phyloP scores from a whole-genome alignment of 2,797 vertebrate genomes.

The Muraenolepis orangiensis region DNA sequence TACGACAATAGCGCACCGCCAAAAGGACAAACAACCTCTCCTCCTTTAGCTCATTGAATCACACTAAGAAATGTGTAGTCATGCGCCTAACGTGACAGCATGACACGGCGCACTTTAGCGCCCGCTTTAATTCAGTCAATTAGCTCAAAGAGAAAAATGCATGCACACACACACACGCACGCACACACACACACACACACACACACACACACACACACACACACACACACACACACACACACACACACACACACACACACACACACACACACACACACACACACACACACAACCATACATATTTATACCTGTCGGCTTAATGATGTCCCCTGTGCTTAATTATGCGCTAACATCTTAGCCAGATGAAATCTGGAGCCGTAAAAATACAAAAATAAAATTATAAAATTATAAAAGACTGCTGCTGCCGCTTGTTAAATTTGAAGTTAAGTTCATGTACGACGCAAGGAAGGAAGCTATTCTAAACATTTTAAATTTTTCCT shows the following conservation, averaged over 20 bases:
- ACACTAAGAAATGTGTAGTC: conserved; percentile 5
- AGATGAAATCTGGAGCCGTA: conserved; percentile 48
- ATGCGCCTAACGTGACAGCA: conserved; percentile 42
- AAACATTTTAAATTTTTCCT: not conserved
- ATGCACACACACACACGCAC: no score
- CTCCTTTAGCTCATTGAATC: not conserved
- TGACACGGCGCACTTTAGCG: not conserved
- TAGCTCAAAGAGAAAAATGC: conserved; percentile 58
- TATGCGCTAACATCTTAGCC: conserved; percentile 58
- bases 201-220: no score
- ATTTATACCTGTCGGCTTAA: conserved; percentile 70
- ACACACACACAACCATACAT: conserved; percentile 8
- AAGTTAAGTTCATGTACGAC: conserved; percentile 59
- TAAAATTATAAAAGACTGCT: not conserved
- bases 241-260: no score
- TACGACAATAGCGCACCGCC: conserved; percentile 27
- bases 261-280: not conserved
- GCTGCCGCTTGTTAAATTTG: conserved; percentile 41
- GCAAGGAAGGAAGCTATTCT: conserved; percentile 29
- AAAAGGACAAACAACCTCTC: conserved; percentile 47
- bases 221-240: no score
- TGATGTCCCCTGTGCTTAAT: conserved; percentile 69
- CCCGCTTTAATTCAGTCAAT: conserved; percentile 66
- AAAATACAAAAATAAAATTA: conserved; percentile 26
- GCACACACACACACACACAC: no score